Evolutionary conservation across 2,113 vertebrate species (phyloP).

Genomic region (Sakesphorus luctuosus): DNA sequence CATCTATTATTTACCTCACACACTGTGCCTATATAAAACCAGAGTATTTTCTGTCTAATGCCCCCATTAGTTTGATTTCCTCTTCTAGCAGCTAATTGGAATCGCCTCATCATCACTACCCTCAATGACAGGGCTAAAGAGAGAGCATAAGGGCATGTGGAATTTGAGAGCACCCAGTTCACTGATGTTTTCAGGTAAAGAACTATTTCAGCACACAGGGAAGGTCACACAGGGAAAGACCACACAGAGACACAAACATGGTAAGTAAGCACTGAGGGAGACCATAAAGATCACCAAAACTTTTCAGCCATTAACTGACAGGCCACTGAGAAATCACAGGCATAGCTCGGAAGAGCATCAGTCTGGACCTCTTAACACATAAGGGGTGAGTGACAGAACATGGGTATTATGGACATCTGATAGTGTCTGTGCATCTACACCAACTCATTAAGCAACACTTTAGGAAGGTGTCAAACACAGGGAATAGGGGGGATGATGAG

Average conservation of each 20-base stretch:
- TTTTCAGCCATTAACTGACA: background rate
- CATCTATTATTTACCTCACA: background rate
- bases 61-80: background rate
- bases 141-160: background rate
- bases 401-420: accelerated
- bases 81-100: background rate
- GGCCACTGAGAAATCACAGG: background rate
- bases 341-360: background rate
- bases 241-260: background rate
- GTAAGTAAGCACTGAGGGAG: background rate
- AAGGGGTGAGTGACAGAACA: background rate
- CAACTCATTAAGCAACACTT: background rate
- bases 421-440: accelerated
- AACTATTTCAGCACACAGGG: background rate
- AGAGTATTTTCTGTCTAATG: background rate
- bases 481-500: background rate
- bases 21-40: background rate
- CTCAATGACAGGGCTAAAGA: accelerated
- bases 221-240: background rate
- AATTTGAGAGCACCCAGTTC: background rate
- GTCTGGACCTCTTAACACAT: background rate
- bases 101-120: background rate
- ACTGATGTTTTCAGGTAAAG: background rate
- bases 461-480: background rate
- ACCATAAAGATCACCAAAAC: background rate